phyloP scores from a whole-genome alignment of 2,888 invertebrate genomes.

The Heteromurus nitidus region DNA sequence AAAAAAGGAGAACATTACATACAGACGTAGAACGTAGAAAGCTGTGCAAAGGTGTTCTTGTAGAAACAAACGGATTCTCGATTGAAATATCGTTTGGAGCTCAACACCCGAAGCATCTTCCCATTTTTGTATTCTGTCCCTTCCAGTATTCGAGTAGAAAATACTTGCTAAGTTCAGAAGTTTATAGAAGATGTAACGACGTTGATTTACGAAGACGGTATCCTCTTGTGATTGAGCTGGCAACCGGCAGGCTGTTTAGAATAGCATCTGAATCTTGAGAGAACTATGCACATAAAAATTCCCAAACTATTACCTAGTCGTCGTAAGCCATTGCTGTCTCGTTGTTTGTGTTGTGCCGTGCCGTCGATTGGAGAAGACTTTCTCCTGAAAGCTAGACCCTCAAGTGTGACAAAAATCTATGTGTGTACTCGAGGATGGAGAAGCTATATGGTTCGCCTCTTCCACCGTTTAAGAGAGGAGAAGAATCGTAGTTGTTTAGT shows the following conservation, averaged over 20 bases:
- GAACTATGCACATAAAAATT: constrained; percentile 20
- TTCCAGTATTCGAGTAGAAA: background rate
- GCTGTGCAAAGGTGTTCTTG: background rate
- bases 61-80: constrained; percentile 35
- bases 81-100: constrained; percentile 51
- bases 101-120: too few species aligned
- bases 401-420: constrained; percentile 50
- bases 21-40: constrained; percentile 5
- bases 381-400: constrained; percentile 1
- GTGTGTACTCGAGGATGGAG: background rate
- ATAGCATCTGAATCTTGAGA: constrained; percentile 8
- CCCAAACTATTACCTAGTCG: too few species aligned
- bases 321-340: constrained; percentile 9
- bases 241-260: constrained; percentile 33
- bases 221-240: constrained; percentile 33
- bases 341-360: constrained; percentile 22
- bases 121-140: too few species aligned
- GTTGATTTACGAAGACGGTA: constrained; percentile 57
- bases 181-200: too few species aligned
- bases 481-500: background rate
- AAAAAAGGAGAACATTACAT: constrained; percentile 40
- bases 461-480: background rate
- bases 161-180: too few species aligned
- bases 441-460: too few species aligned
- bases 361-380: constrained; percentile 20